A percentile compares a stretch with the other conserved stretches of the same genome.
Evolutionary conservation across 2,797 vertebrate species (phyloP).

Genomic region (Masticophis lateralis): DNA sequence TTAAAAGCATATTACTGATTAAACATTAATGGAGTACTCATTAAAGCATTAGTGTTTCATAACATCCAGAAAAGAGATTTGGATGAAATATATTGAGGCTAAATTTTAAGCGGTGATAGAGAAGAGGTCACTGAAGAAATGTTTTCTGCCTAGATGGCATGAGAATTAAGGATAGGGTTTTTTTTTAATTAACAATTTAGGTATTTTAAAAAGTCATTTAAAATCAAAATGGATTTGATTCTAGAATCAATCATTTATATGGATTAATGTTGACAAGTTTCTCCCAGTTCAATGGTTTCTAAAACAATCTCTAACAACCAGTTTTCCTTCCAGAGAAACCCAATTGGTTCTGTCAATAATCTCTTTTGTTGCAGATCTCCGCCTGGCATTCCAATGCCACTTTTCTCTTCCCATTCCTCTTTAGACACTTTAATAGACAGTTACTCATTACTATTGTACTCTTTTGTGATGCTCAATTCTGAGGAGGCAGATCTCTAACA

Average conservation of each 20-base stretch:
- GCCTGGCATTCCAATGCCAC: background rate
- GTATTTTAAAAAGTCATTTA: background rate
- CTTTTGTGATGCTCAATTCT: constrained; percentile 10
- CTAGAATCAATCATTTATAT: background rate
- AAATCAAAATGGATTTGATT: background rate
- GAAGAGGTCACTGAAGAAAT: background rate
- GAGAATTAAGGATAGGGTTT: background rate
- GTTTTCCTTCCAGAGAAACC: background rate
- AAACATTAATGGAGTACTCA: constrained; percentile 1
- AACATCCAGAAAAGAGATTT: background rate
- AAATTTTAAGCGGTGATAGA: background rate
- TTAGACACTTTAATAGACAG: constrained; percentile 4
- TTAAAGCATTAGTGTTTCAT: background rate
- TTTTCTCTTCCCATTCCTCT: background rate
- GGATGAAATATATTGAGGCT: background rate
- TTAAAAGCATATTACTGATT: constrained; percentile 7
- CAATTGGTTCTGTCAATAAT: constrained; percentile 8
- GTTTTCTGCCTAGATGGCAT: background rate
- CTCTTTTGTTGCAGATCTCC: background rate
- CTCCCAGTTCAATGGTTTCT: background rate
- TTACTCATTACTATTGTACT: constrained; percentile 4
- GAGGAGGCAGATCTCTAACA: constrained; percentile 10
- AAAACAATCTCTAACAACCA: background rate
- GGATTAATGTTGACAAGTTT: background rate
- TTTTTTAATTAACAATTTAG: background rate